Evolutionary conservation across 2,113 vertebrate species (phyloP), one percentile per base, ranked within the genome.

Genomic region (Lagenorhynchus albirostris): DNA sequence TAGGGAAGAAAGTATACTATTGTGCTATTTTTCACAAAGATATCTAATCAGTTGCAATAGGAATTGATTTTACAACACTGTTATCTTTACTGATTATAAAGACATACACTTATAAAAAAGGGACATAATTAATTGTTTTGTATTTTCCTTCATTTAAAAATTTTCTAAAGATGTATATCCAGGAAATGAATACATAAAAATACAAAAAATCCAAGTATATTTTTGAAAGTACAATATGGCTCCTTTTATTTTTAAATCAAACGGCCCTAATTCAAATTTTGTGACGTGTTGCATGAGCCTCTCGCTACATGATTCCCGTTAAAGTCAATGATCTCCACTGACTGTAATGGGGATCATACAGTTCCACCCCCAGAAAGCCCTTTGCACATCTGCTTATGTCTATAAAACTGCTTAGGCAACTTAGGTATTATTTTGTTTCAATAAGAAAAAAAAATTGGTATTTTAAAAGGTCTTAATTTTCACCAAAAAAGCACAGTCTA

Each of bases 341-440:
- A 60, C 26, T 94, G 0, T 87, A 77, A 94, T 94, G 87, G 70
- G 70, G 80, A 81, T 95, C 91, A 63, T 10, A 44, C 20, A 89
- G 93, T 50, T 55, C 77, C 17, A 41, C 25, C 71, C 67, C 44
- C 47, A 88, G 73, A 86, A 92, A 96, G 20, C 25, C 58, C n/a
- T 96, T 87, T 86, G 73, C 68, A 90, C 81, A 81, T 96, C 89
- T 95, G 89, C 41, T 94, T 95, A 79, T 87, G 91, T 89, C 82
- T 93, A 33, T 89, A 95, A 97, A 93, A 95, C 36, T 93, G n/a
- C 44, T 62, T 83, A 91, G 50, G 50, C 63, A 97, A 97, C 96
- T 97, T 94, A 89, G 14, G 8, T 89, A 80, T 89, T 97, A 88
- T 92, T 92, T 67, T 93, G 11, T 53, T 96, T 97, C 63, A 93